Evolutionary conservation across 2,113 vertebrate species (phyloP), one percentile per base, ranked within the genome.

Genomic region (Mellivora capensis): DNA sequence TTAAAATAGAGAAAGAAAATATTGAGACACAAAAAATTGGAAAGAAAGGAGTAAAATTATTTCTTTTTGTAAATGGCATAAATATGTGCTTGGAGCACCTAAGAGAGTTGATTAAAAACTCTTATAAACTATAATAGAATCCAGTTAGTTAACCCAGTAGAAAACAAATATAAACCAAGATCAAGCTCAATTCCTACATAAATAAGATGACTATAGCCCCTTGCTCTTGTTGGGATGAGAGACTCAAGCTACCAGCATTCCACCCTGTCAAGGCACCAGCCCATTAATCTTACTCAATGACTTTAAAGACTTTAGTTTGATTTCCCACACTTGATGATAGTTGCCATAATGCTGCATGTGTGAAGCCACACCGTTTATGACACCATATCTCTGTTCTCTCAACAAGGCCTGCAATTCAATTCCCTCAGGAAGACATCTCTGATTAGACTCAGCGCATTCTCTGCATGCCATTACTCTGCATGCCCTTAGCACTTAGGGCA

Each of bases 361-460:
- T 39, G 90, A 47, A n/a, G 37, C 31, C 57, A 82, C 37, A 29
- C 69, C 80, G 21, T 67, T 87, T 76, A 74, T 83, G 42, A 96
- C 17, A 86, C 31, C 42, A 0, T 83, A 69, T 96, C 44, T 62
- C 69, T 96, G 74, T 80, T 87, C 71, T 88, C 77, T 91, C n/a
- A 87, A 76, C 67, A 86, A 92, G 21, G 39, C 25, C 27, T 89
- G 90, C 47, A 82, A 64, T 89, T 93, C 57, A 93, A 17, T 61
- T 88, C 52, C 72, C 47, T 71, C 31, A 49, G 34, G 31, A 85
- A 77, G 42, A 52, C 52, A 47, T 72, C 74, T 62, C 87, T 87
- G 57, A 82, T 94, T 44, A 52, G 29, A 62, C 47, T 93, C 94
- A 95, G 90, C 57, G 72, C 77, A 89, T 82, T 71, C 13, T 94